phyloP scores from a whole-genome alignment of 2,113 vertebrate genomes.

The Rhinoderma darwinii region DNA sequence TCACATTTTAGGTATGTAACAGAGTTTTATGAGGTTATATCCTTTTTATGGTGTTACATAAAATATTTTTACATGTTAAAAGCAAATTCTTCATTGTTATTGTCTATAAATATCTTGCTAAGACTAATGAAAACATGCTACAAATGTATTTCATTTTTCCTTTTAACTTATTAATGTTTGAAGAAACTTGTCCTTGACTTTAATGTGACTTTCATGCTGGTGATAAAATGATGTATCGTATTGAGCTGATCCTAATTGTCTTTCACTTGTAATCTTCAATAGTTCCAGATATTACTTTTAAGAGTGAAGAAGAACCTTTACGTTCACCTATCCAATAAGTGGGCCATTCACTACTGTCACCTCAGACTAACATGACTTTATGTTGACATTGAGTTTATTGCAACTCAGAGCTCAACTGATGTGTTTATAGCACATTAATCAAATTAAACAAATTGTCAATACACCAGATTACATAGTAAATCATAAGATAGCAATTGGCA shows the following conservation, averaged over 20 bases:
- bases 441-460: neutral
- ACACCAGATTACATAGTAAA: neutral
- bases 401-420: too few relatives aligned
- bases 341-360: too few relatives aligned
- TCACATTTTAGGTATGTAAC: too few relatives aligned
- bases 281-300: conserved; percentile 3
- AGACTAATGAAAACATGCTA: neutral
- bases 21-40: too few relatives aligned
- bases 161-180: neutral
- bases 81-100: neutral
- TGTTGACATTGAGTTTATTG: neutral
- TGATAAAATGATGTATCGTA: neutral
- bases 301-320: neutral
- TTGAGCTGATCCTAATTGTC: conserved; percentile 3
- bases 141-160: neutral
- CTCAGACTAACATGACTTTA: neutral
- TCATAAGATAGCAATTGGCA: too few relatives aligned
- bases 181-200: conserved; percentile 5
- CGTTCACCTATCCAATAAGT: neutral
- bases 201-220: conserved; percentile 6
- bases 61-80: neutral
- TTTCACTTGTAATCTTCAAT: neutral
- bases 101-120: neutral
- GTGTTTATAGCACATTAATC: neutral
- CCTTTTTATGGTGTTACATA: neutral